A percentile compares a stretch with the other conserved stretches of the same genome.
Conservation (phyloP, 2,888 invertebrate genomes). For the Hyalella azteca region DNA sequence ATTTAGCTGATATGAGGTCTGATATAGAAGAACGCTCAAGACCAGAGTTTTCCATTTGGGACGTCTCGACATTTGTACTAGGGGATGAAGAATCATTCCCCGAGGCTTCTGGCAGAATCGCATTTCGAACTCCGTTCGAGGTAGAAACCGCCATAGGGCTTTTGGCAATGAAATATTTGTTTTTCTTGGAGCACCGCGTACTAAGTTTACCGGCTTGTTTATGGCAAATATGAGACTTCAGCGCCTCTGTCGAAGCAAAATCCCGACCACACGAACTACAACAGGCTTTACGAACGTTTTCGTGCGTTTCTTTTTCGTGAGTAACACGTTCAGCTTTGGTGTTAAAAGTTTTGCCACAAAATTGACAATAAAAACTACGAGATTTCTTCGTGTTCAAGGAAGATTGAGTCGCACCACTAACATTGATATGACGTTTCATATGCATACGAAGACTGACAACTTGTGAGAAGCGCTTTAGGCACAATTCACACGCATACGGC, state of each 20-base stretch:
- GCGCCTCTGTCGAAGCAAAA: background rate
- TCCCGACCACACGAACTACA: background rate
- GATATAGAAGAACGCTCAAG: too few species aligned
- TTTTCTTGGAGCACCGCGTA: too few species aligned
- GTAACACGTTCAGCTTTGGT: constrained; percentile 42
- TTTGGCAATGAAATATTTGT: too few species aligned
- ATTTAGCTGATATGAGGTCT: too few species aligned
- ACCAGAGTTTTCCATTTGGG: too few species aligned
- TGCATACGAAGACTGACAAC: background rate
- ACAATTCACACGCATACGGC: constrained; percentile 51
- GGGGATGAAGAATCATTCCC: too few species aligned
- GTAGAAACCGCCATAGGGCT: too few species aligned
- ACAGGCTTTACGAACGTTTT: background rate
- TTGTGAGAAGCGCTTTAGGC: constrained; percentile 29
- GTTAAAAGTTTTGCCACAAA: constrained; percentile 49
- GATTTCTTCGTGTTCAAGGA: background rate
- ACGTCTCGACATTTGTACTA: too few species aligned
- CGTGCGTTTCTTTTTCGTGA: constrained; percentile 43
- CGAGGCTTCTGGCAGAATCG: too few species aligned
- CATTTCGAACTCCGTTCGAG: too few species aligned
- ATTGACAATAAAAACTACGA: constrained; percentile 50
- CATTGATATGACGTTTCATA: background rate
- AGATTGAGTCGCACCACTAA: background rate
- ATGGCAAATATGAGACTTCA: background rate
- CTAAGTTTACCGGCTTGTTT: too few species aligned